Conservation (phyloP, 2,888 invertebrate genomes). For the Alviniconcha strummeri region DNA sequence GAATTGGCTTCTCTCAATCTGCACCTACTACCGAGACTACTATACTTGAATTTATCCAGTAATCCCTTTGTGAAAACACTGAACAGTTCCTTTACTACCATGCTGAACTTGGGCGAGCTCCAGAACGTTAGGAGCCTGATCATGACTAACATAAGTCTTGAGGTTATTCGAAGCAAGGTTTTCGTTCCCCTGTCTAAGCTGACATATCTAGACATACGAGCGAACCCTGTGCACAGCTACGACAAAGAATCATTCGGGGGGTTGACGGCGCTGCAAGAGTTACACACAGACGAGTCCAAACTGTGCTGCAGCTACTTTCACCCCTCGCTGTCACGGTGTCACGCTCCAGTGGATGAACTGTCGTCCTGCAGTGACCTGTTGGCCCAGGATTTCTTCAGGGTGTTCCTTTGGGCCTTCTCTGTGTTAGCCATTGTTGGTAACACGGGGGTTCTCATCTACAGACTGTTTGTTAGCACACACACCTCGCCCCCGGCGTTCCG, state of each 20-base stretch:
- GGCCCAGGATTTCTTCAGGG: slow-evolving; percentile 20
- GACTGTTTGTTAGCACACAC: background rate
- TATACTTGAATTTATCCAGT: slow-evolving; percentile 15
- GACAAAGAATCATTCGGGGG: background rate
- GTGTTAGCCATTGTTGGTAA: slow-evolving; percentile 19
- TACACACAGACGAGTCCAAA: slow-evolving; percentile 28
- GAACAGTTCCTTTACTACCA: background rate
- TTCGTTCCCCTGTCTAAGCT: slow-evolving; percentile 5
- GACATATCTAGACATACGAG: background rate
- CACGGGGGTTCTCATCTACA: slow-evolving; percentile 14
- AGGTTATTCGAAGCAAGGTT: background rate
- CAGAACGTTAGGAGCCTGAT: background rate
- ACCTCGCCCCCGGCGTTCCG: background rate
- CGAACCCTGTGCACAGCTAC: slow-evolving; percentile 5
- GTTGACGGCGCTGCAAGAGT: background rate
- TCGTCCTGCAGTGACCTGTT: slow-evolving; percentile 34
- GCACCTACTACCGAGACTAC: slow-evolving; percentile 24
- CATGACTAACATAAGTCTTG: background rate
- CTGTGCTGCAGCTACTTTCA: slow-evolving; percentile 32
- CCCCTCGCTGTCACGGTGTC: background rate
- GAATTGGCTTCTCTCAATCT: background rate
- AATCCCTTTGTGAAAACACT: slow-evolving; percentile 17
- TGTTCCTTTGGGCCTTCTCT: slow-evolving; percentile 15
- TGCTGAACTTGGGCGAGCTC: background rate
- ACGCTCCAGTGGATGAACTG: slow-evolving; percentile 32